These are phyloP conservation scores for Beaufortia kweichowensis DNA, from an alignment of 2,113 vertebrate species.

Conservation along the genomic window DNA sequence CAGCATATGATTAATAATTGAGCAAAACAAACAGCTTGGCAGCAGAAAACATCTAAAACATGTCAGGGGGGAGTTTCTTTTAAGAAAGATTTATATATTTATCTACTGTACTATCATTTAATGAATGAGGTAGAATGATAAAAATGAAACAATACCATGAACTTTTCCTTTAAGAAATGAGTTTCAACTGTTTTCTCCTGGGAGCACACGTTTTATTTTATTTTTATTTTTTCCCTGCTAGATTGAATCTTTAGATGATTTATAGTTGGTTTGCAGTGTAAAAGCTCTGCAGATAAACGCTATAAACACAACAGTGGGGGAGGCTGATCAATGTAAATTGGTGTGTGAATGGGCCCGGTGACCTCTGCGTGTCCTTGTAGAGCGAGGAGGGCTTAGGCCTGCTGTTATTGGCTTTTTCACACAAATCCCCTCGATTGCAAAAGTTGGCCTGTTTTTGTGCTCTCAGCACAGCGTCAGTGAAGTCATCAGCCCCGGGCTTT, in stretches of 20 bases:
- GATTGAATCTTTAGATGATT: constrained; percentile 63
- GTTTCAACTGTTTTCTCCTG: constrained; percentile 17
- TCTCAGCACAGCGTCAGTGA: neutral
- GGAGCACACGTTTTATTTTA: constrained; percentile 12
- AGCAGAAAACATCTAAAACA: constrained; percentile 46
- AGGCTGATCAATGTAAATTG: constrained; percentile 71
- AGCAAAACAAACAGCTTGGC: constrained; percentile 54
- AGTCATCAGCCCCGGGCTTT: neutral
- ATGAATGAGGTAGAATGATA: neutral
- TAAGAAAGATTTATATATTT: constrained; percentile 40
- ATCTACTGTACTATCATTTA: constrained; percentile 7
- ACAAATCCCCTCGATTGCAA: neutral
- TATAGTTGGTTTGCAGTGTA: constrained; percentile 59
- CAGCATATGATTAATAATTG: constrained; percentile 58
- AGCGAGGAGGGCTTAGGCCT: constrained; percentile 39
- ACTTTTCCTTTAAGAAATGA: neutral
- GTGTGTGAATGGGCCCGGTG: constrained; percentile 59
- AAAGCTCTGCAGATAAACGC: constrained; percentile 60
- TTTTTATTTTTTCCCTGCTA: constrained; percentile 45
- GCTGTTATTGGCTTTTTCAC: constrained; percentile 39
- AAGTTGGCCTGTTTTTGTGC: constrained; percentile 3
- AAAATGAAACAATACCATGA: neutral
- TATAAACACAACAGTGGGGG: constrained; percentile 42
- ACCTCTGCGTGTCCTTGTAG: constrained; percentile 68
- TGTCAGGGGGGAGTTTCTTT: constrained; percentile 53